Percentiles rank a stretch among this genome's conserved stretches.
Conservation (phyloP, 2,797 vertebrate genomes). For the Capromys pilorides region DNA sequence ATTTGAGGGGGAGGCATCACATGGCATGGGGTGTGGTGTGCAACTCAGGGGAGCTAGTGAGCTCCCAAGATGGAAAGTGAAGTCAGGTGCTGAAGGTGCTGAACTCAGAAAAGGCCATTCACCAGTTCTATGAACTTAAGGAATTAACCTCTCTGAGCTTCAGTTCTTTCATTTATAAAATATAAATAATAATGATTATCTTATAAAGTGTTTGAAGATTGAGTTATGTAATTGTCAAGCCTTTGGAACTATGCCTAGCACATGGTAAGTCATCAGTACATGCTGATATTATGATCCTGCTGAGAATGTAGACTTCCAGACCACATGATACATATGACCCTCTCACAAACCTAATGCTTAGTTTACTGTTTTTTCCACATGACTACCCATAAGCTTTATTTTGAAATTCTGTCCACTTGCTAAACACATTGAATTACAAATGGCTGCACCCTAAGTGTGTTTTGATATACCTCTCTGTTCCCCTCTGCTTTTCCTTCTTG, state of each 20-base stretch:
- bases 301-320: background rate
- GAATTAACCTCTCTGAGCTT: background rate
- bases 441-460: background rate
- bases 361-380: background rate
- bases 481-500: background rate
- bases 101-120: background rate
- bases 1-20: background rate
- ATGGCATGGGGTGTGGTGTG: background rate
- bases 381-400: conserved; percentile 16
- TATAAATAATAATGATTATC: background rate
- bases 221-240: background rate
- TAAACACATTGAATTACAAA: background rate
- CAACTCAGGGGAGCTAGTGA: background rate
- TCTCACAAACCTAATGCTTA: background rate
- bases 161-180: conserved; percentile 37
- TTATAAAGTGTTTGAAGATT: background rate
- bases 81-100: background rate
- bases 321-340: background rate
- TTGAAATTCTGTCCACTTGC: conserved; percentile 38
- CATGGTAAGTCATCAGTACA: conserved; percentile 14
- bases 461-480: background rate
- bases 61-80: background rate
- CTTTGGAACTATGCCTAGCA: background rate
- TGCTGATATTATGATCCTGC: background rate
- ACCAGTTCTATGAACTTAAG: background rate